Evolutionary conservation across 37 sponge, comb jelly and placozoan genomes (phyloP).

Genomic region (Lycopodina hypogea): DNA sequence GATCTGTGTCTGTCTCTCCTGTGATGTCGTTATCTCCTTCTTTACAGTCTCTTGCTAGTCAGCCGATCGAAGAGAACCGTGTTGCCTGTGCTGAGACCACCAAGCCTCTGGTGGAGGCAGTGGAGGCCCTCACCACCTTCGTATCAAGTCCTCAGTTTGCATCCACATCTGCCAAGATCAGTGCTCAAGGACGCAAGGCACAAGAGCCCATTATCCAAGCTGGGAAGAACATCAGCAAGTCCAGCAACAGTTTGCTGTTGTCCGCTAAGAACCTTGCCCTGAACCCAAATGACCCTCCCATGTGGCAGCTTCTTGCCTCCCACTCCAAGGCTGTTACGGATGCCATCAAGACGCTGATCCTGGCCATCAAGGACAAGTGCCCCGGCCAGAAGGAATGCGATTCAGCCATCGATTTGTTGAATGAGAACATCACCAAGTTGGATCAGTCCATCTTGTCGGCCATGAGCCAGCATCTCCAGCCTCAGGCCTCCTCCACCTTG

Average conservation of each 20-base stretch:
- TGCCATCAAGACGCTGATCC: constrained; percentile 72
- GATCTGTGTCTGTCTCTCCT: too few species aligned
- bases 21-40: too few species aligned
- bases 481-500: constrained; percentile 63
- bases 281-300: constrained; percentile 85
- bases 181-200: constrained; percentile 66
- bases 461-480: constrained; percentile 71
- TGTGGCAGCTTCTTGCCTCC: constrained; percentile 89
- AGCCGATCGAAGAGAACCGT: constrained; percentile 74
- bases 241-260: constrained; percentile 71
- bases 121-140: constrained; percentile 90
- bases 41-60: constrained; percentile 76
- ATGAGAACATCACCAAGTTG: constrained; percentile 67
- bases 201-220: constrained; percentile 67
- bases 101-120: constrained; percentile 89
- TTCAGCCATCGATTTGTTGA: constrained; percentile 78
- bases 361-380: constrained; percentile 55
- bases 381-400: constrained; percentile 90
- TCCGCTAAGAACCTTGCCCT: constrained; percentile 84
- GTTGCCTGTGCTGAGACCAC: constrained; percentile 82
- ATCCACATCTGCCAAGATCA: constrained; percentile 89
- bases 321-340: constrained; percentile 88
- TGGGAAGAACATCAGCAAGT: constrained; percentile 74
- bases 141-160: constrained; percentile 97
- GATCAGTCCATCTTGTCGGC: constrained; percentile 86